Conservation (phyloP, 2,888 invertebrate species). For the Athetis lepigone region DNA sequence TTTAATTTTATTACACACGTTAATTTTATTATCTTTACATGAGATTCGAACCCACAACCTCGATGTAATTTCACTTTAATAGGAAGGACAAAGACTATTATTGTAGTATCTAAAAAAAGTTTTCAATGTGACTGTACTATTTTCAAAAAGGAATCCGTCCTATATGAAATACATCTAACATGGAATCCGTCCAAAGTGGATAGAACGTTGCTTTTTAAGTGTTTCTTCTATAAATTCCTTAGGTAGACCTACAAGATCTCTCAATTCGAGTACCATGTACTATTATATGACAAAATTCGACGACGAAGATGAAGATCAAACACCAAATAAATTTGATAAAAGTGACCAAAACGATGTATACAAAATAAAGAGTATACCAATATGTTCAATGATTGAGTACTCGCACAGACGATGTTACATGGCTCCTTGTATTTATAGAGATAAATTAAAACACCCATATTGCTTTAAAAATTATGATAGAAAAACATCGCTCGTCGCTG, state of each 20-base stretch:
- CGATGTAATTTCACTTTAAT: no score
- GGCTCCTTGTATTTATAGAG: slow-evolving; percentile 73
- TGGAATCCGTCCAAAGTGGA: no score
- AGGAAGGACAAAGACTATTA: no score
- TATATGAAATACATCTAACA: no score
- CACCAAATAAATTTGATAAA: slow-evolving; percentile 59
- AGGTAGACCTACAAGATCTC: background rate
- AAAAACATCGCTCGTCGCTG: slow-evolving; percentile 15
- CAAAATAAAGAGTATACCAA: slow-evolving; percentile 70
- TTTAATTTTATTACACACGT: no score
- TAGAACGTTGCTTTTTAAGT: no score
- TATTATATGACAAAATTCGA: background rate
- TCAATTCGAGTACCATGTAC: background rate
- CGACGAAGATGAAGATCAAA: background rate
- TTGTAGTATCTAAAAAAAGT: no score
- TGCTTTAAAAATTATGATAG: background rate
- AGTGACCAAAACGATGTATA: slow-evolving; percentile 41
- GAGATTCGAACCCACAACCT: no score
- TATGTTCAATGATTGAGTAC: slow-evolving; percentile 69
- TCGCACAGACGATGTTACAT: slow-evolving; percentile 64
- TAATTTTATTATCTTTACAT: no score
- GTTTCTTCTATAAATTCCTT: background rate
- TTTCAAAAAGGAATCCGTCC: no score
- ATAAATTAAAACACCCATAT: slow-evolving; percentile 74
- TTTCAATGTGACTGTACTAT: no score